These are phyloP conservation scores for Morpho achilles DNA, from an alignment of 2,888 invertebrate genomes.

Conservation along the genomic window DNA sequence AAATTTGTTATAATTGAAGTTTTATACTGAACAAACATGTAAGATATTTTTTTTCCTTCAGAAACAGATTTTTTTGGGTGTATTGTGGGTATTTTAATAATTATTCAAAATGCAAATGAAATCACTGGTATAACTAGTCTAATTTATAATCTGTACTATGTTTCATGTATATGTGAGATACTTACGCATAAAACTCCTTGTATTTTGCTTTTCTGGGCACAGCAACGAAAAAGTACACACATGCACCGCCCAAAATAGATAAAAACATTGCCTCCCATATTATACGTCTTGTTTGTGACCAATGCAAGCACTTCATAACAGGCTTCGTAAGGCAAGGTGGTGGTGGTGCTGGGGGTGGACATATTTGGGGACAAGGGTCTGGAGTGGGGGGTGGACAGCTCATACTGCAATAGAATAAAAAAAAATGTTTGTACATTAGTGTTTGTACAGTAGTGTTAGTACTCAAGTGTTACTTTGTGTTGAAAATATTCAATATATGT, in stretches of 20 bases:
- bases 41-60: too few species aligned
- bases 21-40: too few species aligned
- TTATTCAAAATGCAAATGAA: too few species aligned
- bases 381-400: slow-evolving; percentile 38
- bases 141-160: too few species aligned
- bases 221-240: slow-evolving; percentile 68
- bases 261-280: slow-evolving; percentile 69
- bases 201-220: slow-evolving; percentile 80
- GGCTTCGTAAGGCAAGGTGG: slow-evolving; percentile 71
- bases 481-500: too few species aligned
- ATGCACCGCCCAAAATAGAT: slow-evolving; percentile 52
- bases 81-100: too few species aligned
- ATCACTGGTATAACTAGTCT: too few species aligned
- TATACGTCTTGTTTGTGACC: slow-evolving; percentile 79
- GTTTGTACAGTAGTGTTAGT: too few species aligned
- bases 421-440: background rate
- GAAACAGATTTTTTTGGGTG: too few species aligned
- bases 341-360: slow-evolving; percentile 44
- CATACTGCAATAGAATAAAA: slow-evolving; percentile 9
- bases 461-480: too few species aligned
- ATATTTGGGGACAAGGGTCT: slow-evolving; percentile 48
- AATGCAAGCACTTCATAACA: slow-evolving; percentile 84
- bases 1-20: too few species aligned
- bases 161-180: slow-evolving; percentile 16
- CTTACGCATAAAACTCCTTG: slow-evolving; percentile 88